Percentiles rank a stretch among this genome's conserved stretches.
phyloP scores from a whole-genome alignment of 23 tunicate genomes.

The Ciona savignyi region DNA sequence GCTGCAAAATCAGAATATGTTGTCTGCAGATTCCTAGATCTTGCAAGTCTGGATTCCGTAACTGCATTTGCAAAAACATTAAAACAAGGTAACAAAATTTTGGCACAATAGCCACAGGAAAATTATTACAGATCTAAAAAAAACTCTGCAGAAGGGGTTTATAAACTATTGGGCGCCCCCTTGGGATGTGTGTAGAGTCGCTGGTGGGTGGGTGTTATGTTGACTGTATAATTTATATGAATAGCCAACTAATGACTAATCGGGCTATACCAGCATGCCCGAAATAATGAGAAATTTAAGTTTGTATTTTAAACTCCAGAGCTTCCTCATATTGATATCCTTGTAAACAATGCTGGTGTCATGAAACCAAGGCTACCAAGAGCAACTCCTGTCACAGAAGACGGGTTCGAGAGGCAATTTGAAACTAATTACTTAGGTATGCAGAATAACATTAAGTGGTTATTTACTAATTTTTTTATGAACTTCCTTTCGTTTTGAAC shows the following conservation, averaged over 20 bases:
- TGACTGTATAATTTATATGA: constrained; percentile 54
- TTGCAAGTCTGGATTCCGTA: constrained; percentile 67
- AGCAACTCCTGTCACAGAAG: constrained; percentile 60
- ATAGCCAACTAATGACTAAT: constrained; percentile 37
- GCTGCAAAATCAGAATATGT: constrained; percentile 31
- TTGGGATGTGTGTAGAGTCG: constrained; percentile 23
- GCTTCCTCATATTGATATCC: constrained; percentile 62
- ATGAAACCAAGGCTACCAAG: constrained; percentile 87
- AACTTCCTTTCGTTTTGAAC: too few relatives aligned
- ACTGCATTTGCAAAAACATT: constrained; percentile 59
- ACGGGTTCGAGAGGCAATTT: constrained; percentile 87
- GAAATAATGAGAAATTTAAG: too few relatives aligned
- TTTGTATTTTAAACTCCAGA: too few relatives aligned
- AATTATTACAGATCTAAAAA: too few relatives aligned
- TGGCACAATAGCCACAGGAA: too few relatives aligned
- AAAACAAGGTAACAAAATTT: constrained; percentile 41
- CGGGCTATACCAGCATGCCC: too few relatives aligned
- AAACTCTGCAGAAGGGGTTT: too few relatives aligned
- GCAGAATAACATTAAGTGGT: too few relatives aligned
- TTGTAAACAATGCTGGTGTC: constrained; percentile 90
- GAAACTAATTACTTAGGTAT: constrained; percentile 83
- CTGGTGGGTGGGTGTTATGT: constrained; percentile 34
- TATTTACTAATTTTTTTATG: too few relatives aligned
- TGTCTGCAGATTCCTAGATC: constrained; percentile 62
- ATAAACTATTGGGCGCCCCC: too few relatives aligned